A percentile compares a stretch with the other conserved stretches of the same genome.
Evolutionary conservation across 2,888 invertebrate genomes (phyloP).

Genomic region (Ennomos fuscantarius): DNA sequence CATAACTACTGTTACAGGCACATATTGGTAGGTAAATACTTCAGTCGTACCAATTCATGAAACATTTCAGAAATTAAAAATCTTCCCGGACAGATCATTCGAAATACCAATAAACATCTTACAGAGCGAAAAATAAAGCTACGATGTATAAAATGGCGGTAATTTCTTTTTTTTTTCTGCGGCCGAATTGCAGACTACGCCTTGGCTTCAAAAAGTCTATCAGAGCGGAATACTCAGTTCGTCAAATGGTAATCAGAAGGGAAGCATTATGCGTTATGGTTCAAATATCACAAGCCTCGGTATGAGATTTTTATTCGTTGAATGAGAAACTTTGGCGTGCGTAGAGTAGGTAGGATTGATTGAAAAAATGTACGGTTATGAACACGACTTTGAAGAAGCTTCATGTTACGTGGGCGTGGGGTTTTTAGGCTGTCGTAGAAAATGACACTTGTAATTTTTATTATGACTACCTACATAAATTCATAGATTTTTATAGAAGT

Average conservation of each 20-base stretch:
- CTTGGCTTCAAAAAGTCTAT: conserved; percentile 73
- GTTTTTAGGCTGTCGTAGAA: neutral
- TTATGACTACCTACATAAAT: neutral
- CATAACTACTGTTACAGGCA: too few species aligned
- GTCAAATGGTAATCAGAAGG: conserved; percentile 81
- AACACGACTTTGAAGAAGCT: conserved; percentile 26
- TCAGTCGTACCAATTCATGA: neutral
- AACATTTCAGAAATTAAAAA: conserved; percentile 14
- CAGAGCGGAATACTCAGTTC: conserved; percentile 79
- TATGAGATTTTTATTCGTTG: conserved; percentile 66
- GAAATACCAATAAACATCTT: conserved; percentile 45
- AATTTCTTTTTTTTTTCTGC: conserved; percentile 67
- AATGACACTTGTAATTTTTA: conserved; percentile 19
- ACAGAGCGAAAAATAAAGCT: conserved; percentile 48
- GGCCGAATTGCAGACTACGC: conserved; percentile 59
- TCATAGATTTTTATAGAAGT: too few species aligned
- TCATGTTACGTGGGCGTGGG: conserved; percentile 13
- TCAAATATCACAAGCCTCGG: conserved; percentile 77
- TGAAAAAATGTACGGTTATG: conserved; percentile 38
- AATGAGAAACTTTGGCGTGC: conserved; percentile 60
- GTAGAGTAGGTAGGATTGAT: conserved; percentile 54
- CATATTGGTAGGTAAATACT: too few species aligned
- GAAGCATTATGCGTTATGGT: conserved; percentile 78
- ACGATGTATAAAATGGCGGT: conserved; percentile 58
- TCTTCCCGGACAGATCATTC: conserved; percentile 48